Base-by-base conservation (phyloP, 2,888 invertebrate genomes). In the Cotesia congregata region DNA sequence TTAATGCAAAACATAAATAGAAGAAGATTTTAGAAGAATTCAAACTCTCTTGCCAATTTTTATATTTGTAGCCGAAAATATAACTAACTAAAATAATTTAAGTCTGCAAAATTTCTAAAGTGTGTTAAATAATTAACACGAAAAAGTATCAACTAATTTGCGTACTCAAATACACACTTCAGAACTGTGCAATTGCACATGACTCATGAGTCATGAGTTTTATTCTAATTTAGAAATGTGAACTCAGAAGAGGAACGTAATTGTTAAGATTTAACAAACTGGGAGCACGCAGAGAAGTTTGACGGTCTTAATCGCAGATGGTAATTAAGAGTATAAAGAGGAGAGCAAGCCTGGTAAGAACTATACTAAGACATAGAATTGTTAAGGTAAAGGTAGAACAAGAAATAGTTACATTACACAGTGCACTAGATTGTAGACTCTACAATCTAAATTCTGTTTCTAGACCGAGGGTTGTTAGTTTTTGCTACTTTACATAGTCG, bases 291-390 rank as follows among this genome's bases (percentile, higher is more conserved):
- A 30, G 67, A 69, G 62, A 73, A 77, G 69, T 80, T 77, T 59
- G 61, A 75, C 50, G 75, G 75, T 75, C 75, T 77, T 77, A 80
- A 77, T 78, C 68, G 50, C 77, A 61, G 74, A 17, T 60, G 73
- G 72, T 78, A 79, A 80, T 80, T 79, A 80, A 75, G 77, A 78
- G 79, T 75, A 67, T 65, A 39, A 40, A 38, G 40, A 41, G 41
- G 70, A 71, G 60, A 71, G 67, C 60, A 70, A 71, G 40, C 4
- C 30, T 65, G 74, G 69, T 74, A 50, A 50, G 50, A 50, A 50
- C 50, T 30, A 30, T 30, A 30, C 3, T 77, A 69, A 79, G 69
- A 62, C 61, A 20, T 64, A 74, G 15, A 75, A 75, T 75, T 69
- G 60, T 30, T 40, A 12, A 20, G 38, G 60, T 30, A 12, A 5